Conservation (phyloP, 2,113 vertebrate species). For the Perca schrenkii region DNA sequence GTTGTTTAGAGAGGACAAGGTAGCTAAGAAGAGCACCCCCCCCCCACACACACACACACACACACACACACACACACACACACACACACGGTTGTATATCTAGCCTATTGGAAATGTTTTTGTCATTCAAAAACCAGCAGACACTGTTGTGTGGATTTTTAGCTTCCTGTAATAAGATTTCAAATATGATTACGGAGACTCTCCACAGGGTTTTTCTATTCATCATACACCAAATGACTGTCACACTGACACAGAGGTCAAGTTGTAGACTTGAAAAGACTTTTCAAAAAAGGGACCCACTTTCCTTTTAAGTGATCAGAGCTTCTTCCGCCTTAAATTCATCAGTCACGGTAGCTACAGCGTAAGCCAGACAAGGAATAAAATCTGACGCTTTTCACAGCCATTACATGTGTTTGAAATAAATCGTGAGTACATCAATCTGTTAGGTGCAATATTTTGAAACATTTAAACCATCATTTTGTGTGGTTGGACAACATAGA, state of each 20-base stretch:
- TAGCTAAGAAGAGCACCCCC: background rate
- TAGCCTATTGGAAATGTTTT: background rate
- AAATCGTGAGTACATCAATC: background rate
- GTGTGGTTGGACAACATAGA: background rate
- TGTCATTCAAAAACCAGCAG: background rate
- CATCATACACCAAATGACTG: background rate
- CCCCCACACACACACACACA: no score
- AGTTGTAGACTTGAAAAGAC: background rate
- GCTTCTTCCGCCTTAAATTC: background rate
- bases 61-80: no score
- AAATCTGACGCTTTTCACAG: background rate
- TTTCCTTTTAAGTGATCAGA: background rate
- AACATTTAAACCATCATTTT: no score
- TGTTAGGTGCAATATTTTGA: background rate
- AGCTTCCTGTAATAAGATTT: background rate
- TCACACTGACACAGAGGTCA: constrained; percentile 14
- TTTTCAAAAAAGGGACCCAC: background rate
- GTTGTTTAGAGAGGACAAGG: background rate
- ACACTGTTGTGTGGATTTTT: background rate
- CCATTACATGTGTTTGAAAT: background rate
- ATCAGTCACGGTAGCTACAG: constrained; percentile 9
- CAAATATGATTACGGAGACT: background rate
- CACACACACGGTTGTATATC: no score
- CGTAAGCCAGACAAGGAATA: background rate
- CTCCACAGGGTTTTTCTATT: background rate